Evolutionary conservation across 2,888 invertebrate species (phyloP).

Genomic region (Syrphus vitripennis): DNA sequence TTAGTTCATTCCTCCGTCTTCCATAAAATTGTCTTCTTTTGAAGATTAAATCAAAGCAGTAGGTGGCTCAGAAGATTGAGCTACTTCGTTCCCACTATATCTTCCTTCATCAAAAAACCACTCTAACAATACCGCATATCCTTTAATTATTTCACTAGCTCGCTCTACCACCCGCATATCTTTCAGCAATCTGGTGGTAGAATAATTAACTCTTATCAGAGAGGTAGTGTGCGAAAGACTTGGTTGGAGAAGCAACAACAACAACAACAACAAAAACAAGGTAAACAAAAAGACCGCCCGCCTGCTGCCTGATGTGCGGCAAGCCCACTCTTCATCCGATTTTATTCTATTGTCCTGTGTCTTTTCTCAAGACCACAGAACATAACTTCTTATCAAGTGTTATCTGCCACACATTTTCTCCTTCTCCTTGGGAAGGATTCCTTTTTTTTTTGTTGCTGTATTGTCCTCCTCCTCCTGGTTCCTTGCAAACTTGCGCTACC

Average conservation of each 20-base stretch:
- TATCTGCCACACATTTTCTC: slow-evolving; percentile 55
- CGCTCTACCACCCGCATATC: slow-evolving; percentile 26
- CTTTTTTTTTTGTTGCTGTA: background rate
- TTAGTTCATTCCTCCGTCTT: background rate
- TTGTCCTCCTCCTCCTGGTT: background rate
- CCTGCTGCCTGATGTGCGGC: background rate
- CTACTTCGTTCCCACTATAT: background rate
- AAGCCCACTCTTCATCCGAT: slow-evolving; percentile 39
- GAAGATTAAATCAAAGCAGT: background rate
- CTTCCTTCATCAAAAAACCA: slow-evolving; percentile 24
- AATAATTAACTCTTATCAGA: slow-evolving; percentile 66
- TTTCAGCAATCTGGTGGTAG: slow-evolving; percentile 41
- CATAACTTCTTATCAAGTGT: slow-evolving; percentile 70
- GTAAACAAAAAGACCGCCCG: slow-evolving; percentile 39
- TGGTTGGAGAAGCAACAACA: background rate
- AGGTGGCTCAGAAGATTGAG: slow-evolving; percentile 27
- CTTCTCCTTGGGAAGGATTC: slow-evolving; percentile 12
- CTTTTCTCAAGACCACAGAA: slow-evolving; percentile 47
- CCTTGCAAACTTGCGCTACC: background rate
- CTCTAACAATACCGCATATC: slow-evolving; percentile 44
- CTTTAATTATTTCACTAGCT: slow-evolving; percentile 60
- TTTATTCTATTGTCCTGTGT: slow-evolving; percentile 51
- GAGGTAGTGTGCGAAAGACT: background rate
- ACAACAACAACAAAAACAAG: too few relatives aligned
- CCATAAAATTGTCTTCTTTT: background rate